These are phyloP conservation scores for Philhelius pedissequus DNA, from an alignment of 2,888 invertebrate species.

Conservation along the genomic window DNA sequence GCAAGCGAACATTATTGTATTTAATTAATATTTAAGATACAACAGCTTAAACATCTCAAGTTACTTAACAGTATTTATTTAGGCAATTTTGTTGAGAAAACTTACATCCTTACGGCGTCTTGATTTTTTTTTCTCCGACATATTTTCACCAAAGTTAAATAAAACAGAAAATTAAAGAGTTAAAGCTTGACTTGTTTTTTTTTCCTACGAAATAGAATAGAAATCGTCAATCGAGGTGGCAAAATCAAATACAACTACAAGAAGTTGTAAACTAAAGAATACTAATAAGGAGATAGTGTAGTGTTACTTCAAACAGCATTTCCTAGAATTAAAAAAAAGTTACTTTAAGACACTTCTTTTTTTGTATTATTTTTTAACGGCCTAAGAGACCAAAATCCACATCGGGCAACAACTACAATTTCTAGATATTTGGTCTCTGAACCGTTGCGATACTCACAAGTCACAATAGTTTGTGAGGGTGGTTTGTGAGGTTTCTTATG, in stretches of 20 bases:
- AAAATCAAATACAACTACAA: neutral
- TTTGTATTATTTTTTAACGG: too few relatives aligned
- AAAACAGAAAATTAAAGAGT: neutral
- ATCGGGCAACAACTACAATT: too few relatives aligned
- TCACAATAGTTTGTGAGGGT: too few relatives aligned
- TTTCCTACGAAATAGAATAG: neutral
- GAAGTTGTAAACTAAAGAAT: neutral
- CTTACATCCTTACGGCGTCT: slow-evolving; percentile 79
- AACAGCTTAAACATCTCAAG: neutral
- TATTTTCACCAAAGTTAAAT: slow-evolving; percentile 65
- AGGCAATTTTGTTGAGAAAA: slow-evolving; percentile 37
- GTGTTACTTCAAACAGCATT: neutral
- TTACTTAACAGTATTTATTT: neutral
- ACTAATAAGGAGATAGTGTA: neutral
- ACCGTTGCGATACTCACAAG: too few relatives aligned
- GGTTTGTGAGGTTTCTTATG: too few relatives aligned
- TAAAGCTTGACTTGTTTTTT: neutral
- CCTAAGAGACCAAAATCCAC: too few relatives aligned
- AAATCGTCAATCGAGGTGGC: neutral
- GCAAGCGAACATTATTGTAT: too few relatives aligned
- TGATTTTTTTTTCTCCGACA: slow-evolving; percentile 78
- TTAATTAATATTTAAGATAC: neutral
- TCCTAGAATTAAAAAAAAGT: too few relatives aligned
- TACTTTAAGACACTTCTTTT: too few relatives aligned
- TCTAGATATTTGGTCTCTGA: too few relatives aligned